These are phyloP conservation scores for Eolophus roseicapilla DNA, from an alignment of 2,113 vertebrate species.

Conservation along the genomic window DNA sequence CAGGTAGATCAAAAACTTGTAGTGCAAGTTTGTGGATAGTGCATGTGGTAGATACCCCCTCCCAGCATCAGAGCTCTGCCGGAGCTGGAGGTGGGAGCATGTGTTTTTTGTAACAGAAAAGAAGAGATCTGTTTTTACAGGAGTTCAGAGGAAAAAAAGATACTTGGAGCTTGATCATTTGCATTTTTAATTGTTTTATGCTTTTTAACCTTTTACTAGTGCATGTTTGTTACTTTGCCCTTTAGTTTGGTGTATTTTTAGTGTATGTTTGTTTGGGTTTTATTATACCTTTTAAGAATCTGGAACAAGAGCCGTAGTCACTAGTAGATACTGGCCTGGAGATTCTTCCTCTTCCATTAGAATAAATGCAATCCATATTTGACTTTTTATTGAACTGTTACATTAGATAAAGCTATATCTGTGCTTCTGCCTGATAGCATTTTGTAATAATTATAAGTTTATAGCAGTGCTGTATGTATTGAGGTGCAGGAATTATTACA, in stretches of 20 bases:
- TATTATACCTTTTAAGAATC: neutral
- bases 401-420: neutral
- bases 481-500: neutral
- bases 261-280: fast-evolving
- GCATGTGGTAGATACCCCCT: neutral
- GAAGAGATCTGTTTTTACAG: neutral
- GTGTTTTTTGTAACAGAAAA: neutral
- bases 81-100: neutral
- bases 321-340: neutral
- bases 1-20: neutral
- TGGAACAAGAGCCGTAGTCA: neutral
- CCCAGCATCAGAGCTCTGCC: neutral
- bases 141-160: neutral
- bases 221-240: neutral
- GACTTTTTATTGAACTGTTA: constrained; percentile 19
- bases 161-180: neutral
- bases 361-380: neutral
- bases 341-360: neutral
- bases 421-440: neutral
- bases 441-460: neutral
- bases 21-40: neutral
- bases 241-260: neutral
- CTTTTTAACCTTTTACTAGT: neutral
- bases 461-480: neutral
- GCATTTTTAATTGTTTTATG: neutral